These are phyloP conservation scores for Ptyas mucosa DNA, from an alignment of 2,113 vertebrate species.

Conservation along the genomic window DNA sequence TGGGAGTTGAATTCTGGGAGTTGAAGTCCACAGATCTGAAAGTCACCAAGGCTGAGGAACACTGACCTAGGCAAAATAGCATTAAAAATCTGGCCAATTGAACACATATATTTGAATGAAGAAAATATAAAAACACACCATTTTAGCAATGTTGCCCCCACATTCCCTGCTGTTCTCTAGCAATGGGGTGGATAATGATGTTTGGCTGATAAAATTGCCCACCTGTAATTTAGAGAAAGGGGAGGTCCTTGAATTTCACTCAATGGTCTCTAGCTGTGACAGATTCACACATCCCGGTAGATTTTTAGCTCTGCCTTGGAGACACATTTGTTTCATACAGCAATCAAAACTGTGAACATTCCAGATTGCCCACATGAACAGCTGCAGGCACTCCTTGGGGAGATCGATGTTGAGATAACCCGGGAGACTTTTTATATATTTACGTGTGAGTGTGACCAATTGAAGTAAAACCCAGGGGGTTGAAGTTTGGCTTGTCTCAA, in stretches of 20 bases:
- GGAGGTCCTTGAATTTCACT: not conserved
- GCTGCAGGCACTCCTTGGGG: not conserved
- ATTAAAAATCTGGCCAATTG: not conserved
- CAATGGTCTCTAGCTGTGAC: not conserved
- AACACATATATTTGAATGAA: not conserved
- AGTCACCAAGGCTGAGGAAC: not conserved
- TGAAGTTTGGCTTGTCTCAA: not conserved
- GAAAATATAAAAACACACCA: not conserved
- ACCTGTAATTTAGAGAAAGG: not conserved
- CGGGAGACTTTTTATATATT: not conserved
- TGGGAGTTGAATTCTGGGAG: too few relatives aligned
- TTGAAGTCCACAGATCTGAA: not conserved
- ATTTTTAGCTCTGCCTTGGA: not conserved
- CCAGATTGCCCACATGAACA: not conserved
- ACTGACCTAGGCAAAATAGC: not conserved
- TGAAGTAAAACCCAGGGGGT: too few relatives aligned
- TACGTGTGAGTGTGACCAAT: too few relatives aligned
- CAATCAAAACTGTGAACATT: not conserved
- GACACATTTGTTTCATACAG: not conserved
- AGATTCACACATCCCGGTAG: not conserved
- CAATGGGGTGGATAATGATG: not conserved
- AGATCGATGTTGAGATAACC: not conserved
- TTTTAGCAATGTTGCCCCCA: not conserved
- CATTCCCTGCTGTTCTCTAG: not conserved
- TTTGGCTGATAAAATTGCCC: not conserved